These are phyloP conservation scores for Microcebus griseorufus DNA, from an alignment of 2,113 vertebrate genomes.

Conservation along the genomic window DNA sequence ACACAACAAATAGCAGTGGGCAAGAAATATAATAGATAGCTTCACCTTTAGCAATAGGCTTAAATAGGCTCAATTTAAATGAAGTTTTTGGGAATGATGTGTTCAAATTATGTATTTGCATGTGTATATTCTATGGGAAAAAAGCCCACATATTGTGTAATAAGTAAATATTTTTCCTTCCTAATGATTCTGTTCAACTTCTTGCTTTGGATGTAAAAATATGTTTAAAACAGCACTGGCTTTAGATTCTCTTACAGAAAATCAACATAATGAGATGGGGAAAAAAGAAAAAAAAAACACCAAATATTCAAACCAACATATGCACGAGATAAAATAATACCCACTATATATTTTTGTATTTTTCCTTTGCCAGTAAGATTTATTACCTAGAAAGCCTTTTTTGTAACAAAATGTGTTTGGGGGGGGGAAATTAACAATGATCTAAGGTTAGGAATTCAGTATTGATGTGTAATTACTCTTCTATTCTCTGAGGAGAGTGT, in stretches of 20 bases:
- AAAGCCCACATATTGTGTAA: neutral
- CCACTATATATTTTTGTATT: neutral
- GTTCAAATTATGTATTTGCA: neutral
- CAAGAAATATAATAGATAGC: neutral
- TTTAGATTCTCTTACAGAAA: slow-evolving; percentile 6
- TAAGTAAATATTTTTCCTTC: neutral
- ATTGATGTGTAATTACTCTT: neutral
- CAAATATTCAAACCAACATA: neutral
- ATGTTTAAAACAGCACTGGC: neutral
- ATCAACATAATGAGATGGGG: neutral
- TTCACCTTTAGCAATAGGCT: neutral
- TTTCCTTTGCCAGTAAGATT: neutral
- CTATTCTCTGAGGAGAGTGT: neutral
- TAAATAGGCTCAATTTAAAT: slow-evolving; percentile 24
- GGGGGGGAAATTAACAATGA: neutral
- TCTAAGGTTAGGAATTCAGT: neutral
- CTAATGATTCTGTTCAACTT: neutral
- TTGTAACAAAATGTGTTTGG: neutral
- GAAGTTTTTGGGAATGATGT: neutral
- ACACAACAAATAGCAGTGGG: slow-evolving; percentile 18
- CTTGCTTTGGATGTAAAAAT: neutral
- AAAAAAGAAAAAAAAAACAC: neutral
- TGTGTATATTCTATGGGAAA: neutral
- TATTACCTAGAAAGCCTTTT: neutral
- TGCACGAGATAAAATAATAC: neutral